Base-by-base conservation (phyloP, 2,797 vertebrate species). In the Meriones psammophilus region DNA sequence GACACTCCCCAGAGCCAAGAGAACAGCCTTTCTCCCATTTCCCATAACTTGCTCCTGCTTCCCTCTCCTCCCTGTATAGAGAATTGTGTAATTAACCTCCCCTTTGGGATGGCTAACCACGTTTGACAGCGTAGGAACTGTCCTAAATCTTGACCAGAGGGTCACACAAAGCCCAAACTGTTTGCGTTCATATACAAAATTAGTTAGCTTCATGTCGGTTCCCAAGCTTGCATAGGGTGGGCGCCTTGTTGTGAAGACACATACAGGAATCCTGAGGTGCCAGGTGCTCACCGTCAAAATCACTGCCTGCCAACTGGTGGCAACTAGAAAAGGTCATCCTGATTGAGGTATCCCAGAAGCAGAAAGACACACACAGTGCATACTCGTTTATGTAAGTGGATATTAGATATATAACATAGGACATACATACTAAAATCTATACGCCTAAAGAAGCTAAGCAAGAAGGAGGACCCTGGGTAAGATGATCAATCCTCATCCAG, bases 11-110 rank as follows among this genome's bases (percentile, higher is more conserved):
- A 93, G 95, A 94, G 96, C 88, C 74, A 91, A 96, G 92, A 94
- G 91, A 97, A 97, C 89, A 78, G 79, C 54, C 84, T 96, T 97
- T 94, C 84, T 92, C 87, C 84, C 80, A 30, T 96, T 97, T 98
- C 95, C 95, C 96, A 96, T 92, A 94, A 91, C 71, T 85, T 3
- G 33, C 71, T 56, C 90, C 69, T 91, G 64, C 66, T 76, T 80
- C 80, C 68, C 68, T 87, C 54, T 81, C 60, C 76, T 91, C 50
- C 4, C 56, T 88, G 33, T 81, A 26, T 60, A 87, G 74, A 85
- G 62, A 92, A 73, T 33, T 54, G n/a, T 79, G 73, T 79, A 93
- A 89, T 79, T 46, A 91, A n/a, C 58, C 58, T 89, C 46, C 69
- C 90, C 77, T 88, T 71, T 77, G 91, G 86, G 62, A 89, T 68